Percentiles rank a stretch among this genome's conserved stretches.
These are phyloP conservation scores for Araneus ventricosus DNA, from an alignment of 1,140 invertebrate species.

Conservation along the genomic window DNA sequence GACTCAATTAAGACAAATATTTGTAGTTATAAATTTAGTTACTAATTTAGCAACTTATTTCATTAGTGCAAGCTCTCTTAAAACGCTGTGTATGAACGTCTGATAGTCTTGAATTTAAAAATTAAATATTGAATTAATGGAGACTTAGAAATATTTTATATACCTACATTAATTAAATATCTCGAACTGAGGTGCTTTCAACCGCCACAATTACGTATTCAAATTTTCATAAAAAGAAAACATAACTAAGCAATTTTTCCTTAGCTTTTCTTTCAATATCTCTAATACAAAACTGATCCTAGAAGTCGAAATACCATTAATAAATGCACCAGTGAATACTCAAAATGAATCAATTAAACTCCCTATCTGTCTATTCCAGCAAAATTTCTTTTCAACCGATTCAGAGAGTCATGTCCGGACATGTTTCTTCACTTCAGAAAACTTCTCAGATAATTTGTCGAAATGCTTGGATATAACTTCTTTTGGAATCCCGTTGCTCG, in stretches of 20 bases:
- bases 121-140: background rate
- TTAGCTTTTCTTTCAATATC: background rate
- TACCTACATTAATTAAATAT: background rate
- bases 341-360: constrained; percentile 47
- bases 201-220: background rate
- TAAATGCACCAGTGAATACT: constrained; percentile 10
- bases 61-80: no score
- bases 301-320: constrained; percentile 24
- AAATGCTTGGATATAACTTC: background rate
- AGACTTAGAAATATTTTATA: background rate
- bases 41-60: no score
- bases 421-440: constrained; percentile 45
- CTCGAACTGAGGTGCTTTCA: background rate
- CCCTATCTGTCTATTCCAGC: background rate
- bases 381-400: constrained; percentile 20
- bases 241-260: no score
- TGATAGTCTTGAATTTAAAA: no score
- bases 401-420: constrained; percentile 4
- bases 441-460: constrained; percentile 29
- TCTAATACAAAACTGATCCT: background rate
- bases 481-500: constrained; percentile 45
- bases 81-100: no score
- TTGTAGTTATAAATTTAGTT: no score
- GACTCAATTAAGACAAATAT: no score
- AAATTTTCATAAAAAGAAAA: background rate